These are phyloP conservation scores for Trachelus iudaicus DNA, from an alignment of 2,888 invertebrate genomes.

Conservation along the genomic window DNA sequence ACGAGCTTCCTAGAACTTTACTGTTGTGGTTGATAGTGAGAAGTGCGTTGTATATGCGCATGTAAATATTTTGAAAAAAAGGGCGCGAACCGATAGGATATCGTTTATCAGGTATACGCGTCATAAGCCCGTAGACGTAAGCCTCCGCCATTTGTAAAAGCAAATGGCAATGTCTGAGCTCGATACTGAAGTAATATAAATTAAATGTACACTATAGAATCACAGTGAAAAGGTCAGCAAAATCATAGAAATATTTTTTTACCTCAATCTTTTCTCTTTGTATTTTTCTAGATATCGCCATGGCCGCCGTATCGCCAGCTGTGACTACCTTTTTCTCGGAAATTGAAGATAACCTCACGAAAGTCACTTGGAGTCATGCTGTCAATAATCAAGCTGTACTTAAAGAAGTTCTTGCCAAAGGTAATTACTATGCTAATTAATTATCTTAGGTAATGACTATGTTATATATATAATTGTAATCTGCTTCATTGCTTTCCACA, in stretches of 20 bases:
- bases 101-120: neutral
- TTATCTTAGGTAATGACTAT: neutral
- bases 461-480: no score
- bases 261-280: neutral
- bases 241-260: neutral
- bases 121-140: neutral
- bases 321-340: conserved; percentile 66
- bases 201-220: neutral
- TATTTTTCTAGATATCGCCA: conserved; percentile 47
- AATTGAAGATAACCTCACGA: conserved; percentile 74
- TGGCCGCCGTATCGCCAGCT: conserved; percentile 45
- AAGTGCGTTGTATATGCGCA: neutral
- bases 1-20: neutral
- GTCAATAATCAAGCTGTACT: conserved; percentile 79
- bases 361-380: conserved; percentile 87
- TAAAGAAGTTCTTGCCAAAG: conserved; percentile 69
- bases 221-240: neutral
- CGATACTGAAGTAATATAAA: neutral
- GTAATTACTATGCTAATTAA: conserved; percentile 33
- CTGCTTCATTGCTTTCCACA: no score
- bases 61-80: neutral
- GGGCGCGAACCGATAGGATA: neutral
- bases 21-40: neutral
- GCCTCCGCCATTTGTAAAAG: neutral
- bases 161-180: neutral